A percentile compares a stretch with the other conserved stretches of the same genome.
phyloP scores from a whole-genome alignment of 2,888 invertebrate species.

The Macrosiphum euphorbiae region DNA sequence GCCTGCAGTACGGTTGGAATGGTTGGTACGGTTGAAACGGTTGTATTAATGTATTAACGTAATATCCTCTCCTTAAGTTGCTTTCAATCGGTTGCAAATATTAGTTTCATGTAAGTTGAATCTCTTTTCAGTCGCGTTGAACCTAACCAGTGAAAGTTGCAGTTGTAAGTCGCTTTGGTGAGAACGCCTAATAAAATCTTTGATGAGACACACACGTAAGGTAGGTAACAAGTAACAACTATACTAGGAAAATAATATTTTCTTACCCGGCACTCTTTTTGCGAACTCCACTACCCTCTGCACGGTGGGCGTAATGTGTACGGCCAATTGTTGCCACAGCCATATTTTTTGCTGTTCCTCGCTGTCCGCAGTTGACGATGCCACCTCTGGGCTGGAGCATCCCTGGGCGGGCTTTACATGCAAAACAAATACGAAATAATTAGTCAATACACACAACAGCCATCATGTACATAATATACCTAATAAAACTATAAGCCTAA shows the following conservation, averaged over 20 bases:
- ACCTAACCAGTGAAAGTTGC: background rate
- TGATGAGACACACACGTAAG: background rate
- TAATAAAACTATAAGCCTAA: background rate
- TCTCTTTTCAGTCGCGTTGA: background rate
- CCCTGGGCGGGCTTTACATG: conserved; percentile 67
- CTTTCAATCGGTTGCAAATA: background rate
- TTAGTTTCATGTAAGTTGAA: background rate
- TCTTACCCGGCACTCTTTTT: conserved; percentile 86
- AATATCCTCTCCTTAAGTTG: background rate
- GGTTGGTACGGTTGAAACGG: too few relatives aligned
- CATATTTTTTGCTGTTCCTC: conserved; percentile 82
- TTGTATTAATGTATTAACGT: background rate
- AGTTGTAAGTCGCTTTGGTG: background rate
- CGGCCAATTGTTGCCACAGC: conserved; percentile 91
- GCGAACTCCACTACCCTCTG: conserved; percentile 97
- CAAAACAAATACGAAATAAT: background rate
- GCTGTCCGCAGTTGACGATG: conserved; percentile 76
- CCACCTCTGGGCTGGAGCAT: conserved; percentile 71
- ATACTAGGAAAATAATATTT: background rate
- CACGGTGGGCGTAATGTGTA: conserved; percentile 89
- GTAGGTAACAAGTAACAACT: too few relatives aligned
- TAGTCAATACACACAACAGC: background rate
- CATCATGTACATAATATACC: background rate
- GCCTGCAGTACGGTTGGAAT: too few relatives aligned
- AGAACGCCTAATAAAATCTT: background rate